Base-by-base conservation (phyloP, 2,888 invertebrate species). In the Parnassius apollo region DNA sequence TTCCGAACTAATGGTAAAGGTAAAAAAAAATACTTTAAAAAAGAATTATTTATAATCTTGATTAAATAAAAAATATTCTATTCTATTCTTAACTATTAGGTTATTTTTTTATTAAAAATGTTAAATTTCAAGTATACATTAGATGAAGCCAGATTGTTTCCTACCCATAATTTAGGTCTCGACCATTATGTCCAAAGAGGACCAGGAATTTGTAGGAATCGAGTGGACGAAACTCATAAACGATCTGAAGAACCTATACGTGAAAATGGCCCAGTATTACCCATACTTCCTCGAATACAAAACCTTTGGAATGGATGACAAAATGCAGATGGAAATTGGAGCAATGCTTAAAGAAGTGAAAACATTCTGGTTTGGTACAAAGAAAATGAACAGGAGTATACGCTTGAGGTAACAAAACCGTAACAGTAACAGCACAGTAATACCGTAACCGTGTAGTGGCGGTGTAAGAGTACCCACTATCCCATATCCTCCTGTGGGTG, bases 271-370 rank as follows among this genome's bases (percentile, higher is more conserved):
- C 18, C 65, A 66, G 0, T 85, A 87, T 55, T 89, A 88, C 62
- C 82, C 90, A 0, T 91, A 90, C 65, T 52, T 91, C 1, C 84
- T 91, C 59, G 80, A 88, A 57, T 89, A 77, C 67, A 75, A 77
- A 11, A 78, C 70, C 4, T 91, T 80, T 50, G 80, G 80, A 7
- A 86, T 91, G 86, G 73, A 81, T 54, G 69, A 68, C 1, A 62
- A 61, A 0, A 70, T 66, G 44, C 77, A 77, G 61, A 64, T 42
- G 0, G 62, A 68, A 2, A 66, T 85, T 0, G 64, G 69, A 0
- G 58, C 65, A 0, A 62, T 83, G 66, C 70, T 82, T 2, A 61
- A 62, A 0, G 70, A 79, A 1, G 80, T 80, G 3, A 85, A 80
- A 61, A 71, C 75, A 0, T 86, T 75, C 62, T 91, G 91, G 91